These are phyloP conservation scores for Cariama cristata DNA, from an alignment of 2,113 vertebrate species.

Conservation along the genomic window DNA sequence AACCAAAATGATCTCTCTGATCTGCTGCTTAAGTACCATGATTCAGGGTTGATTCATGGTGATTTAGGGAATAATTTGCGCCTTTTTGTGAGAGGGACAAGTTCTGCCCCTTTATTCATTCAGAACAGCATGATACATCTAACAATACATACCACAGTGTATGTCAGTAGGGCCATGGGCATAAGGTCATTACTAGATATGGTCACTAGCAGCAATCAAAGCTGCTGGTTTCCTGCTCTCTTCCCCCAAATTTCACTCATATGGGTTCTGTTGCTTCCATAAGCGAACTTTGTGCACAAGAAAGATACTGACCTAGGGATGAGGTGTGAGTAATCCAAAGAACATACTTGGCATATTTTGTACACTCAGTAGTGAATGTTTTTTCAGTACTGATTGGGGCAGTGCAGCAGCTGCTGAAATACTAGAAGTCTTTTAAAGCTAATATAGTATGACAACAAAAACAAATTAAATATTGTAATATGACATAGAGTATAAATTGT, in stretches of 20 bases:
- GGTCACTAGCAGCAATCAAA: not conserved
- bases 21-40: not conserved
- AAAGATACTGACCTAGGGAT: not conserved
- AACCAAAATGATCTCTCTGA: not conserved
- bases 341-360: not conserved
- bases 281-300: not conserved
- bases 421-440: conserved; percentile 53
- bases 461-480: conserved; percentile 70
- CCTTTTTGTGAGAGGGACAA: not conserved
- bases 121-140: not conserved
- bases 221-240: not conserved
- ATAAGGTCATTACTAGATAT: not conserved
- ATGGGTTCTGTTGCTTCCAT: not conserved
- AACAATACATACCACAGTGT: not conserved
- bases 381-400: not conserved
- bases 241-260: not conserved
- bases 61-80: not conserved
- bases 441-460: conserved; percentile 66
- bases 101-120: not conserved
- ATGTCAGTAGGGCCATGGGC: not conserved
- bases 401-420: conserved; percentile 48
- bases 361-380: not conserved
- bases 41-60: not conserved
- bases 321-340: not conserved
- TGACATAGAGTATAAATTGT: conserved; percentile 57